phyloP scores from a whole-genome alignment of 2,797 vertebrate genomes.

The Florisuga fusca region DNA sequence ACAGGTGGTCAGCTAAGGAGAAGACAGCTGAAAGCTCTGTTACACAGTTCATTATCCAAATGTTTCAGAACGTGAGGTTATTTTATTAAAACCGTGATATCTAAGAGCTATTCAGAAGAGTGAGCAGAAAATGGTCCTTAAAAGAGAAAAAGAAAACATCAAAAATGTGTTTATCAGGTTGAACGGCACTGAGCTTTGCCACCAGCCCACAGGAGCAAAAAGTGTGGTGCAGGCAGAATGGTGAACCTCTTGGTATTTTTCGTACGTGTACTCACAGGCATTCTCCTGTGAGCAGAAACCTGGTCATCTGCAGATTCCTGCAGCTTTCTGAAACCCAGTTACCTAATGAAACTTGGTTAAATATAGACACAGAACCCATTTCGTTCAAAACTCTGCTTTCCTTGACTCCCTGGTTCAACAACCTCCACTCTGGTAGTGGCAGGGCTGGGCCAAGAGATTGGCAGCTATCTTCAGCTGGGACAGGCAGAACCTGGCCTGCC shows the following conservation, averaged over 20 bases:
- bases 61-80: not conserved
- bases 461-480: accelerated
- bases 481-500: not conserved
- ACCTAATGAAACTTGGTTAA: not conserved
- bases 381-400: not conserved
- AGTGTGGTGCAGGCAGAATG: not conserved
- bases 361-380: not conserved
- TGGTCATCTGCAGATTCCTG: not conserved
- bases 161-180: not conserved
- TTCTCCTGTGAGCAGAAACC: not conserved
- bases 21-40: not conserved
- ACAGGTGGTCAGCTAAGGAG: slow-evolving; percentile 30
- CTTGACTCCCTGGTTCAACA: not conserved
- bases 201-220: not conserved
- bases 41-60: slow-evolving; percentile 1
- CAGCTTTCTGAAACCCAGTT: not conserved
- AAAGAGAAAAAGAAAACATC: not conserved
- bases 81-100: not conserved
- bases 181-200: not conserved
- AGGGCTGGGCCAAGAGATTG: not conserved
- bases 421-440: not conserved
- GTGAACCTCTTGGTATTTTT: not conserved
- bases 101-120: not conserved
- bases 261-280: not conserved
- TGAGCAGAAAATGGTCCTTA: not conserved